Evolutionary conservation across 2,113 vertebrate genomes (phyloP), one percentile per base, ranked within the genome.

Genomic region (Cebus imitator): DNA sequence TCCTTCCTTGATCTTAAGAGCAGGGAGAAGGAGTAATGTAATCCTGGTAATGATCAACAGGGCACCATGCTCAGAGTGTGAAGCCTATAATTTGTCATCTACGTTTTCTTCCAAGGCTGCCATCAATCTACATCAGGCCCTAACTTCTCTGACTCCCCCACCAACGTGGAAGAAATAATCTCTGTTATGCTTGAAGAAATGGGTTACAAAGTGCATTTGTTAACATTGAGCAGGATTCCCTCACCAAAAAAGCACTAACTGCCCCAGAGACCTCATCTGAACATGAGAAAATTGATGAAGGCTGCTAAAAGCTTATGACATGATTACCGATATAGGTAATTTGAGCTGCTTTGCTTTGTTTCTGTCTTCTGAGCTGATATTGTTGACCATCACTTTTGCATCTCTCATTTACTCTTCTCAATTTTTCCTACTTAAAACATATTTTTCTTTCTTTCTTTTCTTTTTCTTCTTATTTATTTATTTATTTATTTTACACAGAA

Each of bases 101-200:
- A 30, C 4, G 0, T 95, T 98, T 97, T 94, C 72, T 94, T 96
- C 72, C 76, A 84, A 85, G 96, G 87, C 78, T 95, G 70, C 90
- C 92, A 98, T 97, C 90, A 91, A 95, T 98, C 97, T 97, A 92
- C 52, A 94, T 95, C 97, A 96, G 87, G 30, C 12, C 84, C 78
- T 82, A 90, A 23, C 57, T 96, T 95, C 76, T 95, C 90, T 73
- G 66, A 72, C 70, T 32, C 75, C 87, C 76, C 76, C 52, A 78
- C 45, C 48, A 90, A 73, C 84, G 48, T 83, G 87, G 73, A 52
- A 82, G 73, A 96, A 80, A 78, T 79, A 91, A n/a, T 68, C 82
- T 94, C 70, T 90, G 94, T 79, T 96, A 83, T 79, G 89, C 30
- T 95, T 97, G 82, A 84, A 52, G 82, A 61, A 91, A 48, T 76